Evolutionary conservation across 2,113 vertebrate species (phyloP).

Genomic region (Ranitomeya variabilis): DNA sequence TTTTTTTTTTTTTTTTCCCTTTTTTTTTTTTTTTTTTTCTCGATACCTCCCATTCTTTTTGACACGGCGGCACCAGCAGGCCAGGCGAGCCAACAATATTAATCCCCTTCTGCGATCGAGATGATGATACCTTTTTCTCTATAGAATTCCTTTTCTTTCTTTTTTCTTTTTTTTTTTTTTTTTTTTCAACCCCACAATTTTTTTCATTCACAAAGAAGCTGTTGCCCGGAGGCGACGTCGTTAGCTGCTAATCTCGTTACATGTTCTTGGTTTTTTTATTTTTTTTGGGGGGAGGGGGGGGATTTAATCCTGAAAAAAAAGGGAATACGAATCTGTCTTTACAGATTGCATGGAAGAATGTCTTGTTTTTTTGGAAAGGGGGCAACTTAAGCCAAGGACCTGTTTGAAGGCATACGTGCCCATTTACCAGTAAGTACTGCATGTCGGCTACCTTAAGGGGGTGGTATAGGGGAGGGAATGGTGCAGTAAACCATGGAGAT

Average conservation of each 20-base stretch:
- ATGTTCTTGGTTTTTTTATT: neutral
- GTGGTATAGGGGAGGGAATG: neutral
- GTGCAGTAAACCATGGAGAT: neutral
- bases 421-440: slow-evolving; percentile 47
- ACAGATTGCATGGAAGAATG: slow-evolving; percentile 37
- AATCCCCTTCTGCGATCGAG: slow-evolving; percentile 47
- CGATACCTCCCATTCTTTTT: slow-evolving; percentile 56
- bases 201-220: slow-evolving; percentile 52
- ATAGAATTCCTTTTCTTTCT: neutral
- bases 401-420: slow-evolving; percentile 35
- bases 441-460: neutral
- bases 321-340: neutral
- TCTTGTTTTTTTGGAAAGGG: neutral
- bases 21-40: slow-evolving; percentile 55
- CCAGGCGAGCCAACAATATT: slow-evolving; percentile 50
- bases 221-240: neutral
- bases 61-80: slow-evolving; percentile 56
- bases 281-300: neutral
- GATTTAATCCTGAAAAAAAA: neutral
- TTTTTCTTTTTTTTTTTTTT: neutral
- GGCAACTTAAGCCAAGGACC: slow-evolving; percentile 43
- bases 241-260: neutral
- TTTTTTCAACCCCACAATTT: too few relatives aligned
- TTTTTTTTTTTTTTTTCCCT: slow-evolving; percentile 41
- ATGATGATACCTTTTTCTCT: slow-evolving; percentile 21